Percentiles rank a stretch among this genome's conserved stretches.
Conservation (phyloP, 2,888 invertebrate species). For the Neocrepidodera transversa region DNA sequence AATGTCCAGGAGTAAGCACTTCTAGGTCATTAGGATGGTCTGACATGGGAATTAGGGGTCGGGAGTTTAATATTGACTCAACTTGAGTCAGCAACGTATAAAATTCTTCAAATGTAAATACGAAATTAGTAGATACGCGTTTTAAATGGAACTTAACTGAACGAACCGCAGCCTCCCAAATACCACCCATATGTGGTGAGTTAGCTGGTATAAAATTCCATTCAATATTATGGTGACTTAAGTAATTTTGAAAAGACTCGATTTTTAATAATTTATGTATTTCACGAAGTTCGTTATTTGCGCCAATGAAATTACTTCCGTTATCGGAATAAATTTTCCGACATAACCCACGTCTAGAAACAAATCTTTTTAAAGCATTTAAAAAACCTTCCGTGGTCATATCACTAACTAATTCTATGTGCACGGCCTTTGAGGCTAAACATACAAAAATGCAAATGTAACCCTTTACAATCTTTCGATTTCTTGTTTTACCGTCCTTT, state of each 20-base stretch:
- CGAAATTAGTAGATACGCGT: neutral
- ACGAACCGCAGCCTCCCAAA: neutral
- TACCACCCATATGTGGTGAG: neutral
- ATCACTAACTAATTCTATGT: conserved; percentile 22
- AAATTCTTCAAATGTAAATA: neutral
- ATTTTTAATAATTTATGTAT: neutral
- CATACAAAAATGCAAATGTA: conserved; percentile 21
- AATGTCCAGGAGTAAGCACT: neutral
- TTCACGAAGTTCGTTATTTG: conserved; percentile 1
- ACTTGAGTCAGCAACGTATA: neutral
- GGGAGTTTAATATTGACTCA: neutral
- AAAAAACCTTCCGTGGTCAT: conserved; percentile 16
- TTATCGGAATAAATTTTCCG: conserved; percentile 23
- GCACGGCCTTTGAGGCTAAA: conserved; percentile 20
- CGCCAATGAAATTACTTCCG: conserved; percentile 16
- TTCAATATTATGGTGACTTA: neutral
- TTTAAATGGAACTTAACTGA: neutral
- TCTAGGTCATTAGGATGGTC: neutral
- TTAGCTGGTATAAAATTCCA: neutral
- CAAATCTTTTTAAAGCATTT: conserved; percentile 21
- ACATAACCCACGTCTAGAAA: conserved; percentile 24
- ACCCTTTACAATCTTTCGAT: neutral
- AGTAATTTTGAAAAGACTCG: neutral
- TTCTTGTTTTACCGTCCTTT: conserved; percentile 7
- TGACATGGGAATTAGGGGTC: neutral